A percentile compares a stretch with the other conserved stretches of the same genome.
Conservation (phyloP, 2,888 invertebrate species). For the Dynastes tityus region DNA sequence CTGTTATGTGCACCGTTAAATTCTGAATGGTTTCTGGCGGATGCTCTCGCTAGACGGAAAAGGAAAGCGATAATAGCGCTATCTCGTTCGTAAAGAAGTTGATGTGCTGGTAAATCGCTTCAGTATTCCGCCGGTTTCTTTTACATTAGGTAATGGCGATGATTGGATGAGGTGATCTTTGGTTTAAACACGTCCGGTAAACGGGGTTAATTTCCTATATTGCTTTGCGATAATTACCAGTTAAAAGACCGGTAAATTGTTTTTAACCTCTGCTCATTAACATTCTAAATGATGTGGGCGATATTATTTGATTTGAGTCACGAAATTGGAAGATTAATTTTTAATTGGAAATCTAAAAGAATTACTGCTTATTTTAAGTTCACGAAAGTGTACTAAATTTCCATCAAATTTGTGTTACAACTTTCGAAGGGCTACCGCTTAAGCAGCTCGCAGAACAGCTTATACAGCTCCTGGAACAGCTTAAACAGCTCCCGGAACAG, state of each 20-base stretch:
- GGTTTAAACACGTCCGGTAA: slow-evolving; percentile 14
- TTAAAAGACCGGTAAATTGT: background rate
- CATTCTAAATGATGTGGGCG: background rate
- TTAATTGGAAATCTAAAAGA: too few relatives aligned
- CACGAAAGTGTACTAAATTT: too few relatives aligned
- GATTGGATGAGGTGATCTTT: slow-evolving; percentile 29
- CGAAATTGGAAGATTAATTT: background rate
- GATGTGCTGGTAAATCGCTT: slow-evolving; percentile 46
- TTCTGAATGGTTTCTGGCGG: slow-evolving; percentile 29
- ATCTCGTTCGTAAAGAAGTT: slow-evolving; percentile 19
- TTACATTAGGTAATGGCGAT: slow-evolving; percentile 51
- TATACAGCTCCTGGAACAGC: too few relatives aligned
- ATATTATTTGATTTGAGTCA: background rate
- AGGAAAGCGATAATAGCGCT: background rate
- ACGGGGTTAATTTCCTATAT: slow-evolving; percentile 24
- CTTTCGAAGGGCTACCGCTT: too few relatives aligned
- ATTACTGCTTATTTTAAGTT: too few relatives aligned
- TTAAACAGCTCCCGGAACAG: too few relatives aligned
- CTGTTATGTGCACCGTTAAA: slow-evolving; percentile 49
- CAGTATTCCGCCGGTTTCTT: slow-evolving; percentile 51
- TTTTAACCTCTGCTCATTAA: background rate
- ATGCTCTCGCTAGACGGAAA: slow-evolving; percentile 1
- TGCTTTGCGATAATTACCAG: slow-evolving; percentile 22
- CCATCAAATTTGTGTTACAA: too few relatives aligned
- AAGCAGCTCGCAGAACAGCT: too few relatives aligned